These are phyloP conservation scores for Apotomis turbidana DNA, from an alignment of 2,888 invertebrate species.

Conservation along the genomic window DNA sequence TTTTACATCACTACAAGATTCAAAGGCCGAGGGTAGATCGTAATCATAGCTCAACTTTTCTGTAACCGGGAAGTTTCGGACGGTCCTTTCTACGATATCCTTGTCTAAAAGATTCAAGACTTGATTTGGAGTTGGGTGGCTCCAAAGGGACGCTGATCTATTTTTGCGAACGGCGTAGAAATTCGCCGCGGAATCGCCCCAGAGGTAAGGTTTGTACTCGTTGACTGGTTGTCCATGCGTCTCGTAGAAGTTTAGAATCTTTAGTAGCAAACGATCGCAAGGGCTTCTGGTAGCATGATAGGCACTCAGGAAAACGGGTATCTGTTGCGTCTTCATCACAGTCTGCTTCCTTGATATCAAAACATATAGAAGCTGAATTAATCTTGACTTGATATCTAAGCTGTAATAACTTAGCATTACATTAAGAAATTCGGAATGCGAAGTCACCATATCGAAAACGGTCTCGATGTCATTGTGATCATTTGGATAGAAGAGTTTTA, in stretches of 20 bases:
- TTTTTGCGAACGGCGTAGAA: constrained; percentile 88
- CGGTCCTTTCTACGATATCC: constrained; percentile 86
- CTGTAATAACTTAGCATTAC: constrained; percentile 84
- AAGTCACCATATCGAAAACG: constrained; percentile 89
- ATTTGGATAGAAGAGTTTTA: constrained; percentile 81
- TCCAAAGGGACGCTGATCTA: constrained; percentile 83
- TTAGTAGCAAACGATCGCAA: constrained; percentile 88
- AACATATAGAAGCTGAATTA: constrained; percentile 86
- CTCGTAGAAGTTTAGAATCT: constrained; percentile 88
- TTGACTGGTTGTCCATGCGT: constrained; percentile 85
- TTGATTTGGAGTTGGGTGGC: constrained; percentile 89
- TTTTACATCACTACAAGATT: constrained; percentile 46
- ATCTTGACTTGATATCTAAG: constrained; percentile 81
- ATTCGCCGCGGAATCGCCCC: constrained; percentile 91
- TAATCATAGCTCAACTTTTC: constrained; percentile 81
- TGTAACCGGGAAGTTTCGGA: constrained; percentile 88
- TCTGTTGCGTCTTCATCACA: constrained; percentile 86
- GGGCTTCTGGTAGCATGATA: constrained; percentile 89
- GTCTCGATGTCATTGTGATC: constrained; percentile 78
- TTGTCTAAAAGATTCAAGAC: constrained; percentile 88
- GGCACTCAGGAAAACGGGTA: constrained; percentile 90
- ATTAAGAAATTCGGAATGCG: constrained; percentile 90
- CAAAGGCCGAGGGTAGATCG: constrained; percentile 56
- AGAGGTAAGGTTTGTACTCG: constrained; percentile 91
- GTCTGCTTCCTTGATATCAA: constrained; percentile 86